Evolutionary conservation across 2,888 invertebrate genomes (phyloP).

Genomic region (Leucophora obtusa): DNA sequence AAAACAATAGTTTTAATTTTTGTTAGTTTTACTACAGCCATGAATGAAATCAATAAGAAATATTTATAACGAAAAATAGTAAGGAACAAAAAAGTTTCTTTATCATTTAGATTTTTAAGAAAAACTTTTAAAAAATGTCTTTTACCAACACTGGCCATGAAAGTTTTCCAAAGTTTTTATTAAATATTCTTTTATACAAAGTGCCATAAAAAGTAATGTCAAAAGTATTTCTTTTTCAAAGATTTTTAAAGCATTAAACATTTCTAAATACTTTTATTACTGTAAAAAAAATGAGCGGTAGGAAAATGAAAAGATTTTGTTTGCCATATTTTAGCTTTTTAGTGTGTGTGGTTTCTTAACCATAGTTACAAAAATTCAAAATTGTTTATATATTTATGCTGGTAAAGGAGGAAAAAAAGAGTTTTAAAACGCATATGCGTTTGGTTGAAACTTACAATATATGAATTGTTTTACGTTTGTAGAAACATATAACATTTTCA

Average conservation of each 20-base stretch:
- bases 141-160: constrained; percentile 45
- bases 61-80: background rate
- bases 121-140: constrained; percentile 4
- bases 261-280: too few species aligned
- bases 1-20: too few species aligned
- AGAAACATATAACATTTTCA: background rate
- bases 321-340: background rate
- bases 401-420: background rate
- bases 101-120: background rate
- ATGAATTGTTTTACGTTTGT: constrained; percentile 31
- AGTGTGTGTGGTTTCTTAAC: background rate
- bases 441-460: constrained; percentile 20
- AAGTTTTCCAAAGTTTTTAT: background rate
- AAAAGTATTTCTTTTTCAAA: too few species aligned
- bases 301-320: background rate
- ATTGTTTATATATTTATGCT: background rate
- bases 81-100: background rate
- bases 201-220: constrained; percentile 42
- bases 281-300: background rate
- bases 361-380: background rate
- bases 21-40: background rate
- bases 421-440: constrained; percentile 51
- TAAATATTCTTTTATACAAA: constrained; percentile 2
- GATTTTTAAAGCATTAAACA: too few species aligned
- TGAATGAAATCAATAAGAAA: constrained; percentile 3